Percentiles rank a stretch among this genome's conserved stretches.
Conservation (phyloP, 2,888 invertebrate species). For the Rotaria sp. region DNA sequence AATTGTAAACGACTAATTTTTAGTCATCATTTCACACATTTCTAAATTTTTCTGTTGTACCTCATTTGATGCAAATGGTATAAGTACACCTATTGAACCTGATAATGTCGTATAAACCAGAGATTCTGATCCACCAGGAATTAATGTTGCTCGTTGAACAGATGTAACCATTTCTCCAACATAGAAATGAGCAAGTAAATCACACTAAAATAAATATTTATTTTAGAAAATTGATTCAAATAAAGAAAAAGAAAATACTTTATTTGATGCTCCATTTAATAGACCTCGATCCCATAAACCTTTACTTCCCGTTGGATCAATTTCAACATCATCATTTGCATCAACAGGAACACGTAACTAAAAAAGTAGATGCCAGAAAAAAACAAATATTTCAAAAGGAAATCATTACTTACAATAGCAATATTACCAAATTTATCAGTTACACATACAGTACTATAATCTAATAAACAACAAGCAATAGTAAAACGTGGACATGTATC, state of each 20-base stretch:
- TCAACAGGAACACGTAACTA: slow-evolving; percentile 64
- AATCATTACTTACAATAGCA: slow-evolving; percentile 65
- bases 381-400: background rate
- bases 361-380: slow-evolving; percentile 13
- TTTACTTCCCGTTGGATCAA: slow-evolving; percentile 96
- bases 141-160: slow-evolving; percentile 85
- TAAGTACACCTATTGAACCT: slow-evolving; percentile 66
- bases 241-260: slow-evolving; percentile 60
- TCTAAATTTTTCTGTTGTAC: slow-evolving; percentile 44
- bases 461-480: slow-evolving; percentile 69
- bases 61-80: slow-evolving; percentile 55
- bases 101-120: slow-evolving; percentile 89
- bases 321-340: slow-evolving; percentile 92
- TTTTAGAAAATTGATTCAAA: background rate
- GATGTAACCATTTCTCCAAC: slow-evolving; percentile 90
- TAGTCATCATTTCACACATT: background rate
- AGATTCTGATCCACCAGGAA: slow-evolving; percentile 93
- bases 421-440: slow-evolving; percentile 97
- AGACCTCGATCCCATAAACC: slow-evolving; percentile 83
- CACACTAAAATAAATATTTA: slow-evolving; percentile 56
- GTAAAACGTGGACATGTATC: slow-evolving; percentile 90
- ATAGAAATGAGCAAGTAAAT: slow-evolving; percentile 83
- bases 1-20: slow-evolving; percentile 30
- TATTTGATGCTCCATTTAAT: slow-evolving; percentile 91
- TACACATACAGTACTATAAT: slow-evolving; percentile 89